Percentiles rank a stretch among this genome's conserved stretches.
phyloP scores from a whole-genome alignment of 2,797 vertebrate species.

The Gallinago nigripennis region DNA sequence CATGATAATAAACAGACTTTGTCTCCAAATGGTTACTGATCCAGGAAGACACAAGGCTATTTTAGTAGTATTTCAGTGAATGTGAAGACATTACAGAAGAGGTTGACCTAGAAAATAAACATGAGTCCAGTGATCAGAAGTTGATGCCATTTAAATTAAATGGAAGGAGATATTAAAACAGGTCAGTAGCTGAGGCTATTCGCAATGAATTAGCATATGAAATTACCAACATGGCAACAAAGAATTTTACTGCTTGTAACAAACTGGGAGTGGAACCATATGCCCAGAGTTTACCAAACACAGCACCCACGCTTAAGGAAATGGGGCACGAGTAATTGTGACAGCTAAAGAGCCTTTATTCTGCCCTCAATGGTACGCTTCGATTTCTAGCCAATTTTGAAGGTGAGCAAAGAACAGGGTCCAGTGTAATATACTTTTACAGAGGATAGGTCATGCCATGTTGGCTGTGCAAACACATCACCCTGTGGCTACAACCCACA shows the following conservation, averaged over 20 bases:
- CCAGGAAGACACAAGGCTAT: slow-evolving; percentile 61
- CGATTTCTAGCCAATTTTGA: not conserved
- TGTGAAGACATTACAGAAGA: slow-evolving; percentile 8
- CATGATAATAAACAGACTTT: slow-evolving; percentile 66
- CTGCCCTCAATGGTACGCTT: not conserved
- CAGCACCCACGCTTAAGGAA: slow-evolving; percentile 28
- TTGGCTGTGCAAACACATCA: not conserved
- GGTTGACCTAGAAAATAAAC: slow-evolving; percentile 64
- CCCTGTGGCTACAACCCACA: not conserved
- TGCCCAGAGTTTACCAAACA: slow-evolving; percentile 54
- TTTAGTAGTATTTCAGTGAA: slow-evolving; percentile 43
- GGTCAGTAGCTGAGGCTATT: slow-evolving; percentile 30
- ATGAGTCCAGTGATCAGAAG: not conserved
- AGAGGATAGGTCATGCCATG: not conserved
- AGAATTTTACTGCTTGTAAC: not conserved
- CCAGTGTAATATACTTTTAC: not conserved
- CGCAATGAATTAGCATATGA: not conserved
- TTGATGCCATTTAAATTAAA: not conserved
- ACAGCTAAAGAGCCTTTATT: not conserved
- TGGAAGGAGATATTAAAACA: slow-evolving; percentile 31
- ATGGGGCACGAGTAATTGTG: not conserved
- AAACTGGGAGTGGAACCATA: slow-evolving; percentile 32
- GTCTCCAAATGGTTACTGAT: slow-evolving; percentile 71
- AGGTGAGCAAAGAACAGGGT: not conserved
- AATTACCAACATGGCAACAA: not conserved